These are phyloP conservation scores for Centrocercus urophasianus DNA, from an alignment of 2,113 vertebrate species.

Conservation along the genomic window DNA sequence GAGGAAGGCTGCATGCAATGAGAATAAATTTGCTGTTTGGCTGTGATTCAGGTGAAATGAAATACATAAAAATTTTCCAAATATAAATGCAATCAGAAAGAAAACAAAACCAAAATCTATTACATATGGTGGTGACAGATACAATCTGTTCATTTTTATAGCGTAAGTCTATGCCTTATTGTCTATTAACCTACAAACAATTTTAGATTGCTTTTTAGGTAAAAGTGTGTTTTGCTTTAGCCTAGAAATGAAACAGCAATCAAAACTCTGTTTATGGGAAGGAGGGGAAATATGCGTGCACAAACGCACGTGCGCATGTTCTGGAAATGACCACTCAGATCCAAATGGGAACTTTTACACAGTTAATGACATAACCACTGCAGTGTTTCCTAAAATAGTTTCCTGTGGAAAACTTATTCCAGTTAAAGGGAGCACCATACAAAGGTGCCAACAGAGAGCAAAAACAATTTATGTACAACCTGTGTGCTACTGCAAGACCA, in stretches of 20 bases:
- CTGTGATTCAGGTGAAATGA: not conserved
- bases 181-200: not conserved
- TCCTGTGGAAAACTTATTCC: not conserved
- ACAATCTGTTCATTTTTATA: not conserved
- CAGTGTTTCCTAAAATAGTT: not conserved
- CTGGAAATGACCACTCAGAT: not conserved
- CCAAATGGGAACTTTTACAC: not conserved
- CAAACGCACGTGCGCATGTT: rapidly evolving
- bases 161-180: not conserved
- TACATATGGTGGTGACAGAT: not conserved
- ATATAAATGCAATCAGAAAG: not conserved
- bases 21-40: not conserved
- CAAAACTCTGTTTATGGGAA: not conserved
- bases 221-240: not conserved
- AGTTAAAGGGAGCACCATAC: not conserved
- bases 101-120: not conserved
- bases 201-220: not conserved
- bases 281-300: not conserved
- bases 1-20: not conserved
- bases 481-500: not conserved
- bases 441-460: not conserved
- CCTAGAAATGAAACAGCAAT: not conserved
- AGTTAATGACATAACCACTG: not conserved
- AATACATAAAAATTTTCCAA: not conserved
- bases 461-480: not conserved